Evolutionary conservation across 2,113 vertebrate genomes (phyloP).

Genomic region (Pyrgilauda ruficollis): DNA sequence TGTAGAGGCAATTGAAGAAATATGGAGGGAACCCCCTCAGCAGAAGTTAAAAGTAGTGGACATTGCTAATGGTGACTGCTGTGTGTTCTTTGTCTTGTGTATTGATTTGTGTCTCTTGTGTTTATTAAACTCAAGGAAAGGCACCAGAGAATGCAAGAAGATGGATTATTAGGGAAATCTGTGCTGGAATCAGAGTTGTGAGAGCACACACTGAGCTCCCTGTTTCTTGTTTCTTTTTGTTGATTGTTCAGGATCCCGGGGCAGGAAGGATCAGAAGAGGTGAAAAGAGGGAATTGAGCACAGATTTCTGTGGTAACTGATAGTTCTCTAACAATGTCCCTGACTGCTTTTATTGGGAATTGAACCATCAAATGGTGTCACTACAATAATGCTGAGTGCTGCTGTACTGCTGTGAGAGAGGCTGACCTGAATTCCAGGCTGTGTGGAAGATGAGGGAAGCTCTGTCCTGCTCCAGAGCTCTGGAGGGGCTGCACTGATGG

Average conservation of each 20-base stretch:
- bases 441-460: background rate
- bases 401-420: background rate
- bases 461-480: background rate
- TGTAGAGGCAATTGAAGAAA: background rate
- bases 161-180: background rate
- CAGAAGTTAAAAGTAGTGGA: background rate
- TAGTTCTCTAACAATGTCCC: background rate
- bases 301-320: background rate
- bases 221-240: background rate
- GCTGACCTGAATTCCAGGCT: background rate
- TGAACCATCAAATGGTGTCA: background rate
- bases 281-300: background rate
- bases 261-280: background rate
- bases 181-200: background rate
- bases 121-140: background rate
- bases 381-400: background rate
- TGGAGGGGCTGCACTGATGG: background rate
- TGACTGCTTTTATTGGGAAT: background rate
- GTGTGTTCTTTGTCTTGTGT: background rate
- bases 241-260: background rate
- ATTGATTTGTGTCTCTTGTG: background rate
- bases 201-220: background rate
- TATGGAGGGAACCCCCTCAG: background rate
- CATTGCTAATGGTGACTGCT: background rate
- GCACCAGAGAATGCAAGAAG: background rate